A percentile compares a stretch with the other conserved stretches of the same genome.
phyloP scores from a whole-genome alignment of 1,140 invertebrate genomes.

The Diuraphis noxia region DNA sequence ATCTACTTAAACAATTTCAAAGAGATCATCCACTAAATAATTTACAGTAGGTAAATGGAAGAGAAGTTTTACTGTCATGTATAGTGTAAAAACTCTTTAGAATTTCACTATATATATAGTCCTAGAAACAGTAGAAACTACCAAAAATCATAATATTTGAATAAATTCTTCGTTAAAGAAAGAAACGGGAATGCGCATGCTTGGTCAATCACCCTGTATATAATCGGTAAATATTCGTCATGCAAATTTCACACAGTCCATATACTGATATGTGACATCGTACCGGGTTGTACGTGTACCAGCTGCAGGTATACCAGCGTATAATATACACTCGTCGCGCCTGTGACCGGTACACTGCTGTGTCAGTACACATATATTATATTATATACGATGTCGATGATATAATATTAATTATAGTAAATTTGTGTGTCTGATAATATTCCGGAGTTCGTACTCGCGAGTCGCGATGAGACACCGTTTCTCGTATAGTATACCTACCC shows the following conservation, averaged over 20 bases:
- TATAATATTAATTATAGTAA: slow-evolving; percentile 13
- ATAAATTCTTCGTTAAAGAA: background rate
- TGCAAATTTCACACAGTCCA: background rate
- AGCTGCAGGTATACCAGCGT: too few relatives aligned
- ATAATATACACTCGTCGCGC: background rate
- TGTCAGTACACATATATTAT: background rate
- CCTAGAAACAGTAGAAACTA: background rate
- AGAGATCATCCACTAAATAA: background rate
- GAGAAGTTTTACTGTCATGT: rapidly evolving
- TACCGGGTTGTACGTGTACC: background rate
- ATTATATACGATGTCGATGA: background rate
- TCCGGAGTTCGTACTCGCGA: background rate
- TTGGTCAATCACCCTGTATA: background rate
- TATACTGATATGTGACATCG: background rate
- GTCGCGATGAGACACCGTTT: background rate
- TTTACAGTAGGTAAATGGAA: background rate
- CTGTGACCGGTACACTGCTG: background rate
- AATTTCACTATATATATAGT: background rate
- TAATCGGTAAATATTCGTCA: background rate
- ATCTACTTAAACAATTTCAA: background rate
- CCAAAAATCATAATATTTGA: background rate
- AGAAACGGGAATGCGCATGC: background rate
- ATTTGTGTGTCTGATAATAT: background rate
- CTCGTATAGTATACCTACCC: too few relatives aligned
- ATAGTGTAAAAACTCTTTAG: background rate